A percentile compares a stretch with the other conserved stretches of the same genome.
phyloP scores from a whole-genome alignment of 2,888 invertebrate species.

The Neuroscelio doddi region DNA sequence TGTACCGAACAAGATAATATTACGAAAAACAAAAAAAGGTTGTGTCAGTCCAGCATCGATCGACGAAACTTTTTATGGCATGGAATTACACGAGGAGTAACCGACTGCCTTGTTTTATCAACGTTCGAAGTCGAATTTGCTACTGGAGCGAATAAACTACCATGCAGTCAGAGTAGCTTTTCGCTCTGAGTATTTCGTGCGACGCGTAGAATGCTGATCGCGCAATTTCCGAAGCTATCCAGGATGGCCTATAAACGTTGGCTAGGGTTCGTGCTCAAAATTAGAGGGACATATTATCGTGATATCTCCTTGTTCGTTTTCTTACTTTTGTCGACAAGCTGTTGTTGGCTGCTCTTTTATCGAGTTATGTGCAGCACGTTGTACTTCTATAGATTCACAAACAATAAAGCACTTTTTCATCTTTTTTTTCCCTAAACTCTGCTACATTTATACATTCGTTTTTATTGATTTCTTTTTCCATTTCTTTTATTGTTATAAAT shows the following conservation, averaged over 20 bases:
- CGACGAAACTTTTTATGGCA: no score
- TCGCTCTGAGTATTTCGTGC: conserved; percentile 17
- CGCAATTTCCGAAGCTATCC: conserved; percentile 26
- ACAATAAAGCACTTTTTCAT: conserved; percentile 14
- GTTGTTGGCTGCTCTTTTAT: conserved; percentile 23
- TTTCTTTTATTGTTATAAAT: no score
- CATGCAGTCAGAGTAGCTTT: conserved; percentile 8
- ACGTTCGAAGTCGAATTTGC: conserved; percentile 23
- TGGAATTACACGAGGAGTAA: conserved; percentile 9
- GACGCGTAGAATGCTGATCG: conserved; percentile 34
- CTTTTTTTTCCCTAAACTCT: background rate
- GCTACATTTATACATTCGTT: no score
- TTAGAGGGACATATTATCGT: conserved; percentile 37
- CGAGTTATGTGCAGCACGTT: conserved; percentile 21
- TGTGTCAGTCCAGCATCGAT: no score
- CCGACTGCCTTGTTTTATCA: conserved; percentile 29
- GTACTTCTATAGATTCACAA: conserved; percentile 24
- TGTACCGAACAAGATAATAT: no score
- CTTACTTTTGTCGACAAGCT: conserved; percentile 22
- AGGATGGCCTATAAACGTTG: conserved; percentile 34
- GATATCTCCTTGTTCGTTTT: conserved; percentile 24
- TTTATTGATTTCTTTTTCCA: no score
- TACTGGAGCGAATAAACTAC: conserved; percentile 29
- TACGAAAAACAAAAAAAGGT: no score
- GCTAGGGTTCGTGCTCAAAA: conserved; percentile 36